Conservation (phyloP, 2,888 invertebrate species). For the Rhopalosiphum nymphaeae region DNA sequence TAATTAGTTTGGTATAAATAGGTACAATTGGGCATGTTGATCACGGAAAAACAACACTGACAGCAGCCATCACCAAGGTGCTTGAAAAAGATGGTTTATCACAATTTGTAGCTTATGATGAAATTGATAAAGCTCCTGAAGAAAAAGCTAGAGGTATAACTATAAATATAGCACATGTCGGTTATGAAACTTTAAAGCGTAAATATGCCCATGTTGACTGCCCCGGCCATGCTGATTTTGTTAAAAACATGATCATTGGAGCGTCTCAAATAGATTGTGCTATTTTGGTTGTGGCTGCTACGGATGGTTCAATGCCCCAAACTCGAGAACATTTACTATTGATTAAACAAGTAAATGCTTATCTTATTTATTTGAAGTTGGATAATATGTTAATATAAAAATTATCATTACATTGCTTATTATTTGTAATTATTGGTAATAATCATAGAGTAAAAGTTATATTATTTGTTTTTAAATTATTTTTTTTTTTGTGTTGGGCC, state of each 20-base stretch:
- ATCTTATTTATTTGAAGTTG: background rate
- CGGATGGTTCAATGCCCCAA: constrained; percentile 99
- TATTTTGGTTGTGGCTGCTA: constrained; percentile 97
- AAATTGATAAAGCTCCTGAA: constrained; percentile 94
- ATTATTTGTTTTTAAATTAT: background rate
- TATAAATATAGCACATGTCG: constrained; percentile 94
- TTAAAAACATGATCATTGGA: constrained; percentile 66
- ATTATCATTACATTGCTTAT: background rate
- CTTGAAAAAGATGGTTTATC: constrained; percentile 67
- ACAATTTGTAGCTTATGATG: constrained; percentile 76
- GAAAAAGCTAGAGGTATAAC: constrained; percentile 94
- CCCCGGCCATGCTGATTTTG: constrained; percentile 76
- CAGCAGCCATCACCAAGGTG: constrained; percentile 94
- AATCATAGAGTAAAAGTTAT: background rate
- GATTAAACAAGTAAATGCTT: constrained; percentile 81
- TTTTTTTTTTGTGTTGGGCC: background rate
- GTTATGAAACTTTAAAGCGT: constrained; percentile 79
- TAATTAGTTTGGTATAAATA: background rate
- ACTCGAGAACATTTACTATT: constrained; percentile 95
- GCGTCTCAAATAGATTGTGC: constrained; percentile 99
- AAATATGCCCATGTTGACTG: constrained; percentile 96
- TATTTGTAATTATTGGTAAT: background rate
- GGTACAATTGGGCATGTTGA: constrained; percentile 99
- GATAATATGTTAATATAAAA: background rate
- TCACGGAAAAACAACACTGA: constrained; percentile 97